A percentile compares a stretch with the other conserved stretches of the same genome.
Evolutionary conservation across 1,140 invertebrate species (phyloP).

Genomic region (Chrysoperla carnea): DNA sequence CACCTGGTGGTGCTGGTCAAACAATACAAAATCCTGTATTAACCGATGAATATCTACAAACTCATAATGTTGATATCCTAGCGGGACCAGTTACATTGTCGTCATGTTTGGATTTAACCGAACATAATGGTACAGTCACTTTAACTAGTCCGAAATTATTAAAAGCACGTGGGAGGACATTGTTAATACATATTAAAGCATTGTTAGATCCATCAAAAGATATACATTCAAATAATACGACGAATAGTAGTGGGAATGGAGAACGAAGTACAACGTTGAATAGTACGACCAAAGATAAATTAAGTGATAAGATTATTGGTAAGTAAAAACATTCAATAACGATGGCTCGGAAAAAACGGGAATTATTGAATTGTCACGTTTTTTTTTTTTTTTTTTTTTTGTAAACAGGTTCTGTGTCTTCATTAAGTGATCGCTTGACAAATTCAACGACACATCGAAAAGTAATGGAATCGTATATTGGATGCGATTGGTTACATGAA

Average conservation of each 20-base stretch:
- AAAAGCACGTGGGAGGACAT: conserved; percentile 55
- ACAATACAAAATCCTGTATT: conserved; percentile 52
- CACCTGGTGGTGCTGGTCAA: too few relatives aligned
- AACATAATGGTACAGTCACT: conserved; percentile 64
- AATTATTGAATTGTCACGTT: background rate
- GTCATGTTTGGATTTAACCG: conserved; percentile 65
- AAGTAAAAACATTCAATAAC: too few relatives aligned
- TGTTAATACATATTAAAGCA: conserved; percentile 72
- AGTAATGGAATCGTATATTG: conserved; percentile 34
- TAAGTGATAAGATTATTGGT: too few relatives aligned
- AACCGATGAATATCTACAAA: conserved; percentile 62
- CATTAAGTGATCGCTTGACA: too few relatives aligned
- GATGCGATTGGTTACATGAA: conserved; percentile 84
- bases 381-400: too few relatives aligned
- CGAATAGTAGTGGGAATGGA: conserved; percentile 23
- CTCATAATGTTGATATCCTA: conserved; percentile 75
- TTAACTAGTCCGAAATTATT: conserved; percentile 74
- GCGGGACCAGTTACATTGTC: conserved; percentile 72
- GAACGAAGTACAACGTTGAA: background rate
- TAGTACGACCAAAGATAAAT: too few relatives aligned
- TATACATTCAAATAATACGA: conserved; percentile 23
- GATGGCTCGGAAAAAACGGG: background rate
- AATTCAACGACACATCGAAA: conserved; percentile 25
- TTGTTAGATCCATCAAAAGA: conserved; percentile 48
- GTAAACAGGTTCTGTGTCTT: background rate